Evolutionary conservation across 2,113 vertebrate genomes (phyloP).

Genomic region (Origma solitaria): DNA sequence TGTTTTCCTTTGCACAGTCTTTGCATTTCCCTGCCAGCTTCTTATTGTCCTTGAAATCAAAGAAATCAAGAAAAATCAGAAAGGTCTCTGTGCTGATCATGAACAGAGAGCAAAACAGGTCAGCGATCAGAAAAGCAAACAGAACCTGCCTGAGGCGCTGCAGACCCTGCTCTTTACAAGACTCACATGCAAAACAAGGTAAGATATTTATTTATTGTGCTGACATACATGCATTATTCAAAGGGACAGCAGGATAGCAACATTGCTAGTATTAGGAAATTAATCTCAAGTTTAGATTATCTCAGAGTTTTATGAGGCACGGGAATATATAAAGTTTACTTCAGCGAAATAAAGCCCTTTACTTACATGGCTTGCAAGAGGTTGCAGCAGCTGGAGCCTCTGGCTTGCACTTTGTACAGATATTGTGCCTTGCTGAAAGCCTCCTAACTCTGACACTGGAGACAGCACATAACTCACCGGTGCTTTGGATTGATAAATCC

Average conservation of each 20-base stretch:
- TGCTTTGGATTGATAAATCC: slow-evolving; percentile 55
- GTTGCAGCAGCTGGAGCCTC: slow-evolving; percentile 62
- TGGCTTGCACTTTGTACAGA: slow-evolving; percentile 47
- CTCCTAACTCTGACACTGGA: slow-evolving; percentile 40
- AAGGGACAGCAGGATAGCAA: neutral
- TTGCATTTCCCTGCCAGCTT: neutral
- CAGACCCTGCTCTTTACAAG: neutral
- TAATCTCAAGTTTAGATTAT: neutral
- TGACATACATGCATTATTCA: neutral
- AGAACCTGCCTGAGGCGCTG: neutral
- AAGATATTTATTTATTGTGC: neutral
- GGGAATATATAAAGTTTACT: neutral
- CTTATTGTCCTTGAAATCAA: neutral
- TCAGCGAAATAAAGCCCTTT: slow-evolving; percentile 11
- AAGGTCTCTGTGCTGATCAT: neutral
- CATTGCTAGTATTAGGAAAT: neutral
- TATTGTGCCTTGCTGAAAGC: slow-evolving; percentile 30
- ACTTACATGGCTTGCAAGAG: slow-evolving; percentile 62
- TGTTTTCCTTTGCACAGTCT: neutral
- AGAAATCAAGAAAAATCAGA: neutral
- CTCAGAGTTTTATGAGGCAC: neutral
- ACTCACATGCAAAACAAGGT: neutral
- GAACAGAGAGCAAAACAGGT: neutral
- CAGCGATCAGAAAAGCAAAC: neutral
- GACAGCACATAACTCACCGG: slow-evolving; percentile 18